Conservation (phyloP, 2,797 vertebrate species). For the Gymnocypris eckloni region DNA sequence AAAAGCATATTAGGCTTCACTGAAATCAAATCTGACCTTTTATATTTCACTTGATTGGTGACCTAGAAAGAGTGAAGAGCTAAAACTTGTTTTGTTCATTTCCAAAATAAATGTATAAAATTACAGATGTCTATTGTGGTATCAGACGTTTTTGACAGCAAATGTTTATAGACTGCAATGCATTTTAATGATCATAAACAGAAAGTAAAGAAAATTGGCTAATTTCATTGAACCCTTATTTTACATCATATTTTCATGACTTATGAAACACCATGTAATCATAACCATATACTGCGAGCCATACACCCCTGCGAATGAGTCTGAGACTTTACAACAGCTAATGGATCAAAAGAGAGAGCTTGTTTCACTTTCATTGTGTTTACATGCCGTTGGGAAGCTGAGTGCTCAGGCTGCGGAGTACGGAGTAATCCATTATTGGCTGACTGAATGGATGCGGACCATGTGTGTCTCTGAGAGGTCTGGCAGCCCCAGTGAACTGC, state of each 20-base stretch:
- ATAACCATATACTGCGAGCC: background rate
- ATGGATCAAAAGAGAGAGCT: slow-evolving; percentile 44
- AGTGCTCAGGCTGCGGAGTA: slow-evolving; percentile 35
- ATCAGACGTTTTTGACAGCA: background rate
- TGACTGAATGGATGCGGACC: slow-evolving; percentile 49
- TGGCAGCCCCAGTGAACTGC: slow-evolving; percentile 73
- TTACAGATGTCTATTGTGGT: background rate
- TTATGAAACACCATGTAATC: background rate
- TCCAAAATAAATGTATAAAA: background rate
- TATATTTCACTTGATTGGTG: background rate
- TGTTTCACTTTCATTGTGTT: slow-evolving; percentile 49
- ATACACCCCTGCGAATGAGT: background rate
- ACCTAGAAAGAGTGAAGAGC: background rate
- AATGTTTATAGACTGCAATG: background rate
- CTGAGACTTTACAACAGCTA: slow-evolving; percentile 30
- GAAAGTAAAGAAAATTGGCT: background rate
- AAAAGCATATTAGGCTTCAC: background rate
- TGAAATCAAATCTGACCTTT: background rate
- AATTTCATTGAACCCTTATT: background rate
- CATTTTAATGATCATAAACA: background rate
- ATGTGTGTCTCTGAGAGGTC: slow-evolving; percentile 71
- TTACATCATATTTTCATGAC: background rate
- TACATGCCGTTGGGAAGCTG: slow-evolving; percentile 39
- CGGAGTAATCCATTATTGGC: slow-evolving; percentile 56
- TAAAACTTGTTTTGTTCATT: background rate